Percentiles rank a stretch among this genome's conserved stretches.
Evolutionary conservation across 2,888 invertebrate genomes (phyloP).

Genomic region (Apomyelois bistriatella): DNA sequence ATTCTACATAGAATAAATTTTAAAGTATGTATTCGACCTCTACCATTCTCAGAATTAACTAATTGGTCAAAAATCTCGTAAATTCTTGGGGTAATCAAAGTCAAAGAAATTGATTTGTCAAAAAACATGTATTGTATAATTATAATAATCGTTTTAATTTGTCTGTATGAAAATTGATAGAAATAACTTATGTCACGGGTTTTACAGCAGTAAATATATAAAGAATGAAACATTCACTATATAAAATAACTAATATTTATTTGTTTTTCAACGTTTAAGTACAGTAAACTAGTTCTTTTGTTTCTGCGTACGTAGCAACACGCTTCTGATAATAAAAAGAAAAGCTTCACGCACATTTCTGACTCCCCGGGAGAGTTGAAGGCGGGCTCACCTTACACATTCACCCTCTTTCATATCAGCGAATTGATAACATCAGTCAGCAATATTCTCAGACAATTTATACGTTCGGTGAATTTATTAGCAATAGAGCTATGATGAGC

Average conservation of each 20-base stretch:
- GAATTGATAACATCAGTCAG: slow-evolving; percentile 26
- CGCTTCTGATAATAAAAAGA: not conserved
- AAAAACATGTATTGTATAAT: too few relatives aligned
- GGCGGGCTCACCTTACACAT: not conserved
- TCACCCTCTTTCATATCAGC: slow-evolving; percentile 17
- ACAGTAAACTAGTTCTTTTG: not conserved
- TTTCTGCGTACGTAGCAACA: not conserved
- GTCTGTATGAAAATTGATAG: too few relatives aligned
- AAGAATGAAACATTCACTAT: not conserved
- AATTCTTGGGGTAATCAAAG: too few relatives aligned
- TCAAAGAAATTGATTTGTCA: too few relatives aligned
- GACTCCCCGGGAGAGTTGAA: not conserved
- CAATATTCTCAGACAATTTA: slow-evolving; percentile 40
- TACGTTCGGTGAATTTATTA: slow-evolving; percentile 14
- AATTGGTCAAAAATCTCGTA: too few relatives aligned
- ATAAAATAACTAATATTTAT: not conserved
- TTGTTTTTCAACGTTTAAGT: not conserved
- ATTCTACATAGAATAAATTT: too few relatives aligned
- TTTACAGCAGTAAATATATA: too few relatives aligned
- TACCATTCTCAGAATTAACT: too few relatives aligned
- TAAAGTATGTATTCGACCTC: too few relatives aligned
- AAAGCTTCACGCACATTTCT: not conserved
- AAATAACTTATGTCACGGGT: too few relatives aligned
- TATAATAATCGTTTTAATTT: too few relatives aligned
- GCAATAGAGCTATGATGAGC: not conserved